Evolutionary conservation across 2,888 invertebrate species (phyloP).

Genomic region (Chamaedrilus cognettii): DNA sequence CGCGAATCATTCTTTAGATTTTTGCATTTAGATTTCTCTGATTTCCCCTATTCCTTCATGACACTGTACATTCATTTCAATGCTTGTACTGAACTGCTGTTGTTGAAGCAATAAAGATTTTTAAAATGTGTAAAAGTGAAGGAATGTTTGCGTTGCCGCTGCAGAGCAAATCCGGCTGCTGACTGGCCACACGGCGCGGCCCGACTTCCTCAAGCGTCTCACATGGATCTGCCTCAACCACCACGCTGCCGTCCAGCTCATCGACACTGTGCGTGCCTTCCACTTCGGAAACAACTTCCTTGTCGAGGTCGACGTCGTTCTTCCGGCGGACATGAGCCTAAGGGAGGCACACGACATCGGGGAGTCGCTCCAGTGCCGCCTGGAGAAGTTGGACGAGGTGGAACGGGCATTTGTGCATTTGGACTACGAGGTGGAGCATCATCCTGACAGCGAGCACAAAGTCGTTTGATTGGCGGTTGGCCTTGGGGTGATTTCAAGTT

Average conservation of each 20-base stretch:
- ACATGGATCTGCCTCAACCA: conserved; percentile 58
- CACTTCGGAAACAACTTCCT: conserved; percentile 62
- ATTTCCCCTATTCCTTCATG: neutral
- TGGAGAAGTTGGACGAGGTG: conserved; percentile 60
- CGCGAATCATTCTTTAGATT: too few relatives aligned
- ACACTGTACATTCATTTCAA: too few relatives aligned
- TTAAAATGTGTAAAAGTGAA: neutral
- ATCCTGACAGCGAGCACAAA: conserved; percentile 61
- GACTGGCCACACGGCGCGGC: conserved; percentile 54
- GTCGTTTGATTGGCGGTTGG: too few relatives aligned
- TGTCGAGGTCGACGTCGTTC: conserved; percentile 55
- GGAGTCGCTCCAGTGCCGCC: conserved; percentile 61
- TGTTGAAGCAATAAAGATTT: neutral
- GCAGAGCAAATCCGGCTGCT: conserved; percentile 56
- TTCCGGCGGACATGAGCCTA: conserved; percentile 60
- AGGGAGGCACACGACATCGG: conserved; percentile 62
- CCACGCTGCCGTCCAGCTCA: conserved; percentile 47
- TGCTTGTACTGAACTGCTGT: too few relatives aligned
- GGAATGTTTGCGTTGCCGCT: conserved; percentile 12
- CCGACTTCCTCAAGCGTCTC: conserved; percentile 56
- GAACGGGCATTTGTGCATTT: conserved; percentile 63
- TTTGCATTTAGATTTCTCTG: conserved; percentile 4
- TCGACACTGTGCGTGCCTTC: conserved; percentile 63
- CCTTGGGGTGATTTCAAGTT: too few relatives aligned
- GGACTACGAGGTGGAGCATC: conserved; percentile 61